phyloP scores from a whole-genome alignment of 2,113 vertebrate species.

The Alligator sinensis region DNA sequence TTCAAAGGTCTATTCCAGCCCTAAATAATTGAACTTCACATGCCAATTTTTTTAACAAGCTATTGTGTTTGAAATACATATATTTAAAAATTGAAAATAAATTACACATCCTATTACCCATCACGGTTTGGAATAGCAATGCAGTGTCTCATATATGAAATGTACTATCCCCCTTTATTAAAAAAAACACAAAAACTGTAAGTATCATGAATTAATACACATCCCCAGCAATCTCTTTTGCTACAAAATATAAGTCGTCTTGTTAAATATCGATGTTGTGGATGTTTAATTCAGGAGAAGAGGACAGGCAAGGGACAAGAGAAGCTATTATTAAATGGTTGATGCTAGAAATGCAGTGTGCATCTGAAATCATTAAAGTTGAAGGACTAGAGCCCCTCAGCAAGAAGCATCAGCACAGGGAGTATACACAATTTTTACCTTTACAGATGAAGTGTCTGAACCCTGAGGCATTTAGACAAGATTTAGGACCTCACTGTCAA shows the following conservation, averaged over 20 bases:
- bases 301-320: background rate
- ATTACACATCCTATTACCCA: constrained; percentile 35
- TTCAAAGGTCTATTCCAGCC: constrained; percentile 46
- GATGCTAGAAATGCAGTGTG: background rate
- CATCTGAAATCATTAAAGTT: constrained; percentile 16
- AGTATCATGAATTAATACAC: constrained; percentile 36
- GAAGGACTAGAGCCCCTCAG: constrained; percentile 4
- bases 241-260: background rate
- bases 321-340: constrained; percentile 9
- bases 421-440: background rate
- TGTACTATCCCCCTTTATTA: constrained; percentile 44
- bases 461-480: background rate
- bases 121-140: constrained; percentile 34
- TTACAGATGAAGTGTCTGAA: background rate
- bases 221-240: constrained; percentile 20
- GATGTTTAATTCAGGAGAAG: background rate
- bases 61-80: constrained; percentile 40
- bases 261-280: constrained; percentile 58
- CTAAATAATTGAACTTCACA: constrained; percentile 36
- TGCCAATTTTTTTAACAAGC: constrained; percentile 56
- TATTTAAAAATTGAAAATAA: background rate
- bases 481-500: background rate
- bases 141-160: constrained; percentile 36
- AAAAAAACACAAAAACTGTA: background rate
- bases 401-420: background rate